Percentiles rank a stretch among this genome's conserved stretches.
phyloP scores from a whole-genome alignment of 2,888 invertebrate species.

The Ochropleura plecta region DNA sequence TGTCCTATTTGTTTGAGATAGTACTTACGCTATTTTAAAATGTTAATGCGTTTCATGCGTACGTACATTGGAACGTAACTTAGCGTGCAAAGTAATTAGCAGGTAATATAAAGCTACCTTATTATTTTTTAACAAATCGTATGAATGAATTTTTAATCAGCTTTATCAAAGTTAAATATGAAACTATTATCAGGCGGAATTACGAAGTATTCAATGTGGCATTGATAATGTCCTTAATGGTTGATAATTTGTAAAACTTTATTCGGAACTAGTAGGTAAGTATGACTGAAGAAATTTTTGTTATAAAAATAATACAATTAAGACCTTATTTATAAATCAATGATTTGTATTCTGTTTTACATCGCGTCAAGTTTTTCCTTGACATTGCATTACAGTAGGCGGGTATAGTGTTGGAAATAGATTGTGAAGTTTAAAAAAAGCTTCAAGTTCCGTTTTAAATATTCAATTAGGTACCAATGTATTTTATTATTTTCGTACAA shows the following conservation, averaged over 20 bases:
- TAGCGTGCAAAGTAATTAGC: constrained; percentile 23
- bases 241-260: constrained; percentile 36
- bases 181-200: constrained; percentile 30
- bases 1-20: constrained; percentile 38
- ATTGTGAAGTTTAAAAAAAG: not conserved
- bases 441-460: not conserved
- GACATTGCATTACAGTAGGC: not conserved
- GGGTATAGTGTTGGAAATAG: no score
- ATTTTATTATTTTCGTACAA: constrained; percentile 43
- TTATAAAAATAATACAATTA: not conserved
- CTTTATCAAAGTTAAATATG: constrained; percentile 47
- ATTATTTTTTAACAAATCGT: constrained; percentile 33
- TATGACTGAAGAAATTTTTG: not conserved
- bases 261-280: not conserved
- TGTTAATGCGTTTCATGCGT: constrained; percentile 22
- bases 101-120: constrained; percentile 3
- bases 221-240: constrained; percentile 39
- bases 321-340: not conserved
- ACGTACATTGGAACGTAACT: constrained; percentile 32
- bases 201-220: constrained; percentile 33
- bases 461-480: constrained; percentile 9
- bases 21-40: constrained; percentile 36
- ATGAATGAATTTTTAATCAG: constrained; percentile 44
- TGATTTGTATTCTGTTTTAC: not conserved
- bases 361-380: not conserved